These are phyloP conservation scores for Calycopis cecrops DNA, from an alignment of 1,140 invertebrate genomes.

Conservation along the genomic window DNA sequence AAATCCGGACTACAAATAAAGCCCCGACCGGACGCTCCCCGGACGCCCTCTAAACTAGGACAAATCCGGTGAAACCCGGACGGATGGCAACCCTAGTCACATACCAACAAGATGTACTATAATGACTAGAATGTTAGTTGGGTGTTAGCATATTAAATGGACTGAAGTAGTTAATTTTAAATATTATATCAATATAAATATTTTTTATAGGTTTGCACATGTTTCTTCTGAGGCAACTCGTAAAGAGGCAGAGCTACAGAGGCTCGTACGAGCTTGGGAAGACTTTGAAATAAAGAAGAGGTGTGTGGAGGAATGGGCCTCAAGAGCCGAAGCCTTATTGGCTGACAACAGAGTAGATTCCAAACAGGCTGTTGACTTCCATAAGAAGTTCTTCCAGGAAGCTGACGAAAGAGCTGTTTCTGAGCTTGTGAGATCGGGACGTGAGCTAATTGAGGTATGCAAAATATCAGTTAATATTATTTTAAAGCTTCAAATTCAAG, in stretches of 20 bases:
- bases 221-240: slow-evolving; percentile 83
- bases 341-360: slow-evolving; percentile 88
- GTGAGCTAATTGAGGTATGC: slow-evolving; percentile 81
- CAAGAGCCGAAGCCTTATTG: slow-evolving; percentile 87
- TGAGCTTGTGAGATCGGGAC: slow-evolving; percentile 85
- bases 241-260: slow-evolving; percentile 87
- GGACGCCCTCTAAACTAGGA: too few relatives aligned
- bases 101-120: too few relatives aligned
- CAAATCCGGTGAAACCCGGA: too few relatives aligned
- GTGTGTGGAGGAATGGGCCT: slow-evolving; percentile 89
- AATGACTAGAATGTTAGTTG: too few relatives aligned
- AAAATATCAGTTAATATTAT: neutral
- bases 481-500: neutral
- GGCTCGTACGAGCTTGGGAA: slow-evolving; percentile 89
- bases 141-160: too few relatives aligned
- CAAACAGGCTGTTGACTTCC: slow-evolving; percentile 86
- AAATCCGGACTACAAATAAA: too few relatives aligned
- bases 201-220: slow-evolving; percentile 78
- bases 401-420: slow-evolving; percentile 89
- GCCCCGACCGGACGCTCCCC: too few relatives aligned
- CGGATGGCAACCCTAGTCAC: too few relatives aligned
- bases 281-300: slow-evolving; percentile 87
- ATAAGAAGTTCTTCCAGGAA: slow-evolving; percentile 90
- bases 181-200: neutral
- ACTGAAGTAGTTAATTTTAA: too few relatives aligned